Evolutionary conservation across 2,113 vertebrate genomes (phyloP), one percentile per base, ranked within the genome.

Genomic region (Petromus typicus): DNA sequence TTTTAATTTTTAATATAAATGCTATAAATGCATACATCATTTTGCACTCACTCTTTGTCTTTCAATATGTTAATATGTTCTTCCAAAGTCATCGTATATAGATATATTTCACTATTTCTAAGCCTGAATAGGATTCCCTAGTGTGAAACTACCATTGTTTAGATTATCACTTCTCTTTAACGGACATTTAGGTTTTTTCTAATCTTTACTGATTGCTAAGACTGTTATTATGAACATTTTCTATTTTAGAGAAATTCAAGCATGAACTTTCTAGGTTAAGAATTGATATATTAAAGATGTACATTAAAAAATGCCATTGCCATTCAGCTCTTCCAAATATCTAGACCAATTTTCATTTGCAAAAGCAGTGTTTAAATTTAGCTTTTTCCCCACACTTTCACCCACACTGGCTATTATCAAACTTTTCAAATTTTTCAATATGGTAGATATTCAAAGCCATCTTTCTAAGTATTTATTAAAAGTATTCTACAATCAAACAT

Each of bases 341-440:
- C 25, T 64, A 22, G 14, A n/a, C 23, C 25, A 90, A 43, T 84
- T 69, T 94, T 20, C 17, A 86, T 37, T 90, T 57, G 84, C 32
- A 88, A 93, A 84, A 88, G 18, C 16, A 61, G 23, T 78, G 78
- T 80, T 94, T 87, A 64, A 59, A 30, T 85, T 83, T 25, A 81
- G 43, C 32, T n/a, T 92, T 93, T 73, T 80, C 54, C 64, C 40
- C 23, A 89, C 32, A 18, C 32, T 51, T 13, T 95, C 25, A 61
- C 20, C 12, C n/a, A 87, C 4, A 3, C 34, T 84, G 37, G 9
- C 43, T 87, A 63, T 43, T 86, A 93, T 48, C 27, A 83, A 57
- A 75, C 5, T 83, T 81, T 63, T 16, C 61, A 84, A 63, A 64
- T 64, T 89, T 51, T 84, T 7, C 32, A 82, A 23, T 51, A 43